Percentiles rank a stretch among this genome's conserved stretches.
phyloP scores from a whole-genome alignment of 2,888 invertebrate genomes.

The Alloplasta piceator region DNA sequence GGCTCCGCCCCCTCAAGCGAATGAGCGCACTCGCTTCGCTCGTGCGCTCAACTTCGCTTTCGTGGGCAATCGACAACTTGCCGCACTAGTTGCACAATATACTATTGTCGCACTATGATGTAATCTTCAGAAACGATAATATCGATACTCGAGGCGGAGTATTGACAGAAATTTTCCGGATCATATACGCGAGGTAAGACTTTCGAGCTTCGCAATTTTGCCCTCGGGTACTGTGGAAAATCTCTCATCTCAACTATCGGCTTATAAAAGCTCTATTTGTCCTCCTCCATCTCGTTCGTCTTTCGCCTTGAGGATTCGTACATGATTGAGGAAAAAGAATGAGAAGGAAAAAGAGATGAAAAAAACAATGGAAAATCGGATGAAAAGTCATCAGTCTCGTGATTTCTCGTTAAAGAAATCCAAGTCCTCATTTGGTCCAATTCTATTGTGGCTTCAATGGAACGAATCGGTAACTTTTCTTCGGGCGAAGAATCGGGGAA shows the following conservation, averaged over 20 bases:
- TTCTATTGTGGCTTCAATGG: conserved; percentile 48
- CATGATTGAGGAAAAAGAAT: conserved; percentile 4
- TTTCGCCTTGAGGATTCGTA: conserved; percentile 29
- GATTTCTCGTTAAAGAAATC: conserved; percentile 74
- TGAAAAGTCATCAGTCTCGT: conserved; percentile 63
- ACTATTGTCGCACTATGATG: background rate
- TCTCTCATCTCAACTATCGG: conserved; percentile 31
- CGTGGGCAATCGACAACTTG: no score
- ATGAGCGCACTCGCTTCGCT: no score
- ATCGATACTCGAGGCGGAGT: conserved; percentile 59
- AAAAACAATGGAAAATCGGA: conserved; percentile 3
- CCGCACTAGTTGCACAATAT: no score
- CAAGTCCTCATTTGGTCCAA: conserved; percentile 71
- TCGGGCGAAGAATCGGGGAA: conserved; percentile 27
- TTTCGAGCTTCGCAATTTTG: conserved; percentile 53
- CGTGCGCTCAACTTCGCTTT: no score
- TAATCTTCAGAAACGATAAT: background rate
- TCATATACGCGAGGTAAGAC: conserved; percentile 32
- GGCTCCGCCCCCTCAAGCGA: no score
- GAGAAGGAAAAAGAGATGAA: background rate
- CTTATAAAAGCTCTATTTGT: conserved; percentile 54
- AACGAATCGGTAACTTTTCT: conserved; percentile 50
- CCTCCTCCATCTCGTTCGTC: conserved; percentile 9
- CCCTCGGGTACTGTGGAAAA: conserved; percentile 47
- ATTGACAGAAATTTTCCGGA: conserved; percentile 45